Evolutionary conservation across 92 coral and sea anemone genomes (phyloP).

Genomic region (Bergia sp.): DNA sequence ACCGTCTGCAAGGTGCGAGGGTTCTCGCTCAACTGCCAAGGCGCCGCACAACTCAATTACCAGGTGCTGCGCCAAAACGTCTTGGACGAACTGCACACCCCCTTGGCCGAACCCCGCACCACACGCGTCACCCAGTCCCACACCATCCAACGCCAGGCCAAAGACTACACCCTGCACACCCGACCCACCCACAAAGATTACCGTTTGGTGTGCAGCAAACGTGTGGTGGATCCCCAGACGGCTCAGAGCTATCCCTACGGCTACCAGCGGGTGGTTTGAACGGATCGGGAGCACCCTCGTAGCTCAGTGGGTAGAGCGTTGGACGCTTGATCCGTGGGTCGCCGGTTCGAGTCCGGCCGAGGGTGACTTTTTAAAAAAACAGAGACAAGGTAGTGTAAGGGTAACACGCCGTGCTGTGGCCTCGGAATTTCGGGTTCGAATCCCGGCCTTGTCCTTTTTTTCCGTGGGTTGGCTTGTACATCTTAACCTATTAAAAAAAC

Average conservation of each 20-base stretch:
- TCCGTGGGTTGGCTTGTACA: background rate
- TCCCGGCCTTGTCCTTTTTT: constrained; percentile 15
- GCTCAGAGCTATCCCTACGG: background rate
- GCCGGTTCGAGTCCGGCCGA: background rate
- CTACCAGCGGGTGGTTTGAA: background rate
- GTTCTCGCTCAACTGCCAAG: background rate
- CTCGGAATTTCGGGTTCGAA: constrained; percentile 25
- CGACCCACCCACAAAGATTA: background rate
- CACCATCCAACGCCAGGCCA: constrained; percentile 2
- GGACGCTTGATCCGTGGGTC: background rate
- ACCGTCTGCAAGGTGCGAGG: too few relatives aligned
- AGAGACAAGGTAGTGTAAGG: constrained; percentile 23
- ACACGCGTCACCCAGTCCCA: too few relatives aligned
- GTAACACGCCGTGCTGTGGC: constrained; percentile 27
- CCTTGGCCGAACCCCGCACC: background rate
- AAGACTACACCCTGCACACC: background rate
- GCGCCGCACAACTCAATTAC: background rate
- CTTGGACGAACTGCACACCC: background rate
- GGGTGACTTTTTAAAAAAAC: background rate
- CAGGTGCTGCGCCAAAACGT: background rate
- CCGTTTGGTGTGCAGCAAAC: background rate
- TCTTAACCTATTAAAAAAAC: background rate
- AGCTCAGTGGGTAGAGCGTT: background rate
- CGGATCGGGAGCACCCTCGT: background rate
- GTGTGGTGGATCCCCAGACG: background rate